These are phyloP conservation scores for Leptothorax acervorum DNA, from an alignment of 2,888 invertebrate species.

Conservation along the genomic window DNA sequence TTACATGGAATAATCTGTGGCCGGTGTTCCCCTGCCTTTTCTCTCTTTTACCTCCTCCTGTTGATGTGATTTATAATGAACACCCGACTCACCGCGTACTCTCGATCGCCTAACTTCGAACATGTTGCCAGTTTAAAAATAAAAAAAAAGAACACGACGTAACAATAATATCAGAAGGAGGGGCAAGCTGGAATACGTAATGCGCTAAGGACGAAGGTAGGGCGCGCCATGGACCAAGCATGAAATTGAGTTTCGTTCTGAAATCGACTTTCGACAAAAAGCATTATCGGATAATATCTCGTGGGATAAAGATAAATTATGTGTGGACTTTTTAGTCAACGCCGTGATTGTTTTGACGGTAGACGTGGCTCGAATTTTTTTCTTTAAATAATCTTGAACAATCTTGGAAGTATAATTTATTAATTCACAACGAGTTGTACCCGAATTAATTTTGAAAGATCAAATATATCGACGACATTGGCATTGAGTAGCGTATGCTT, in stretches of 20 bases:
- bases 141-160: conserved; percentile 51
- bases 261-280: conserved; percentile 71
- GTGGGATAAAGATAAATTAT: conserved; percentile 49
- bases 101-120: conserved; percentile 75
- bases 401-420: background rate
- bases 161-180: conserved; percentile 74
- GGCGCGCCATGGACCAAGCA: conserved; percentile 63
- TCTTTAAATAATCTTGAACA: conserved; percentile 5
- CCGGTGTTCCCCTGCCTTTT: conserved; percentile 70
- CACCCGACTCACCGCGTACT: conserved; percentile 81
- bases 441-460: conserved; percentile 10
- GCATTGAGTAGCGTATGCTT: background rate
- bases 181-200: conserved; percentile 71
- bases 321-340: background rate
- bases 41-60: conserved; percentile 68
- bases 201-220: conserved; percentile 69
- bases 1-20: conserved; percentile 83
- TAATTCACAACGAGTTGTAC: background rate
- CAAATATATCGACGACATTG: conserved; percentile 18
- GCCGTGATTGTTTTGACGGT: background rate
- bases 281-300: conserved; percentile 36
- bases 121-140: conserved; percentile 61
- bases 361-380: background rate
- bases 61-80: conserved; percentile 85
- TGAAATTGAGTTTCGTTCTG: conserved; percentile 72